These are phyloP conservation scores for Orthonychiurus folsomi DNA, from an alignment of 2,888 invertebrate species.

Conservation along the genomic window DNA sequence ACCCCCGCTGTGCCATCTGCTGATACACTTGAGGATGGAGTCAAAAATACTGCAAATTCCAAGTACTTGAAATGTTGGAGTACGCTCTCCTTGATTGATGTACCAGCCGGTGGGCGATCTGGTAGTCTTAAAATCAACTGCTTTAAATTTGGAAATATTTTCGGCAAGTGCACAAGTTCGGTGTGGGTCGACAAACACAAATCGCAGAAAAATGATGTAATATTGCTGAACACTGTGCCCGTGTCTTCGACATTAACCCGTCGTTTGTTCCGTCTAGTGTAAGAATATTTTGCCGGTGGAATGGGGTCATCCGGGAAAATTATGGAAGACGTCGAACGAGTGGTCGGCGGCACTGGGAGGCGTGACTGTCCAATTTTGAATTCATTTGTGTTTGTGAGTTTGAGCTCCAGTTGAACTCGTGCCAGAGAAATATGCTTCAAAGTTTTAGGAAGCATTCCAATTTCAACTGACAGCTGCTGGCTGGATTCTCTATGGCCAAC, in stretches of 20 bases:
- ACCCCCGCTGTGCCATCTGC: too few species aligned
- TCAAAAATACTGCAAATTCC: too few species aligned
- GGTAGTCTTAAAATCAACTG: background rate
- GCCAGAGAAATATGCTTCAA: background rate
- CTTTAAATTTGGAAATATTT: background rate
- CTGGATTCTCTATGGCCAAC: background rate
- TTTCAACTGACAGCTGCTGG: background rate
- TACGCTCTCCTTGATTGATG: too few species aligned
- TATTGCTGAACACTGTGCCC: too few species aligned
- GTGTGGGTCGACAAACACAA: background rate
- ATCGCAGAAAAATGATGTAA: background rate
- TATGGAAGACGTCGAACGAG: background rate
- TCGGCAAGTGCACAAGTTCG: background rate
- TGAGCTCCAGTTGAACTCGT: background rate
- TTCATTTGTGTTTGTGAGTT: background rate
- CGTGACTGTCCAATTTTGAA: too few species aligned
- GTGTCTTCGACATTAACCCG: too few species aligned
- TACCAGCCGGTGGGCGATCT: too few species aligned
- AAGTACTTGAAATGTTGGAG: too few species aligned
- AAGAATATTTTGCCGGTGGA: too few species aligned
- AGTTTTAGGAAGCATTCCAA: background rate
- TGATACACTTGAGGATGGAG: too few species aligned
- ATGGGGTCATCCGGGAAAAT: too few species aligned
- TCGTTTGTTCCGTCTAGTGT: too few species aligned
- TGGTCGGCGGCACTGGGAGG: background rate